Percentiles rank a stretch among this genome's conserved stretches.
Evolutionary conservation across 2,797 vertebrate species (phyloP).

Genomic region (Hippopotamyrus pictus): DNA sequence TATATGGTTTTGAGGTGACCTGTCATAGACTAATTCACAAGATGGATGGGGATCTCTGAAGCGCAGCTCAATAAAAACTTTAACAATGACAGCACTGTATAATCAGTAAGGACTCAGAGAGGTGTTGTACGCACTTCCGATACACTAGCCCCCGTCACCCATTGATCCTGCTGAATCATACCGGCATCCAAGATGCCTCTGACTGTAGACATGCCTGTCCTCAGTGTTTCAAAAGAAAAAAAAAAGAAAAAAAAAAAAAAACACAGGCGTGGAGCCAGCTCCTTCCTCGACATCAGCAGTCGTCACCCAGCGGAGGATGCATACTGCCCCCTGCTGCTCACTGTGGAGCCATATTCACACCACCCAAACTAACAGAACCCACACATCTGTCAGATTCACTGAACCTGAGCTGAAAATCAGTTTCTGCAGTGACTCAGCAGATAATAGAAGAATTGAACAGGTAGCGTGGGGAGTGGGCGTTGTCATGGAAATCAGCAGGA

Average conservation of each 20-base stretch:
- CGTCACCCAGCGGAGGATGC: neutral
- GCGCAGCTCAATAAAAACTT: neutral
- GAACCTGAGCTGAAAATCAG: neutral
- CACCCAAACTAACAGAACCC: neutral
- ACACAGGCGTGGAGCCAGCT: neutral
- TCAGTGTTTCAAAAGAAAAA: neutral
- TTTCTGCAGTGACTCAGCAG: neutral
- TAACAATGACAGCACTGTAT: neutral
- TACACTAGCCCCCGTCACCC: neutral
- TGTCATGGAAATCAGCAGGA: neutral
- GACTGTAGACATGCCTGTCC: neutral
- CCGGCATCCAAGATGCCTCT: neutral
- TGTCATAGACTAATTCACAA: neutral
- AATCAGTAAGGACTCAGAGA: neutral
- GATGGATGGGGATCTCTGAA: neutral
- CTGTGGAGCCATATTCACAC: neutral
- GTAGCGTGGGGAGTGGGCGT: neutral
- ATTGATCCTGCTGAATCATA: neutral
- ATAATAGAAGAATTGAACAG: neutral
- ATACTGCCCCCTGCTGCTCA: constrained; percentile 17
- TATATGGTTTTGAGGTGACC: neutral
- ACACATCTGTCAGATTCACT: neutral
- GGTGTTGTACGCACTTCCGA: neutral
- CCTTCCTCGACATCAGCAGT: neutral
- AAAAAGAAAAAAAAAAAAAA: neutral